Evolutionary conservation across 2,888 invertebrate species (phyloP).

Genomic region (Nomada hirtipes): DNA sequence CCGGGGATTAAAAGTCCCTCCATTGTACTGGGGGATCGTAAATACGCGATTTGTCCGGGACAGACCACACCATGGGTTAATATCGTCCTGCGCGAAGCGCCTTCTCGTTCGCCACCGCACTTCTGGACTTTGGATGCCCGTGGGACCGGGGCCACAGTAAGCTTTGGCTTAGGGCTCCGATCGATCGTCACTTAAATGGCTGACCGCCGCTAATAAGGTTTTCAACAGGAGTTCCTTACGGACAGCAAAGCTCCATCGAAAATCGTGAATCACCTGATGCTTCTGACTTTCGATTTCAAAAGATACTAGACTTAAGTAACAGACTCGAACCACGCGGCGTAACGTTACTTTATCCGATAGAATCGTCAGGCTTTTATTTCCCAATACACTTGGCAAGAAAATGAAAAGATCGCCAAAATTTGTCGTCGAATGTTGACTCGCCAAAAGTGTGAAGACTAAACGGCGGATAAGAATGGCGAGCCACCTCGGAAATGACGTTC

Average conservation of each 20-base stretch:
- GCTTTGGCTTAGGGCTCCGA: slow-evolving; percentile 74
- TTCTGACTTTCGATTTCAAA: background rate
- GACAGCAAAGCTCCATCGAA: background rate
- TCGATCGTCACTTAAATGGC: slow-evolving; percentile 73
- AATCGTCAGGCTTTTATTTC: no score
- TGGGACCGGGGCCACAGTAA: slow-evolving; percentile 50
- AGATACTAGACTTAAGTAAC: no score
- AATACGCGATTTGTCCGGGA: slow-evolving; percentile 83
- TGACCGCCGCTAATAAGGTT: slow-evolving; percentile 73
- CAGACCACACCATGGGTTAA: slow-evolving; percentile 76
- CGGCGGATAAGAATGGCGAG: slow-evolving; percentile 25
- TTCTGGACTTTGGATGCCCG: slow-evolving; percentile 12
- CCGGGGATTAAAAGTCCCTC: slow-evolving; percentile 79
- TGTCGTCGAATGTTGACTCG: background rate
- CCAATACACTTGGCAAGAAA: no score
- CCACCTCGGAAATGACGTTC: slow-evolving; percentile 20
- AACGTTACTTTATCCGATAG: background rate
- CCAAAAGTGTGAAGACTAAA: background rate
- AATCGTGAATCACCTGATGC: background rate
- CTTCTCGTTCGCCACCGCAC: slow-evolving; percentile 34
- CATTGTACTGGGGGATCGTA: slow-evolving; percentile 80
- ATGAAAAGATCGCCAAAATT: no score
- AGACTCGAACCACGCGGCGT: background rate
- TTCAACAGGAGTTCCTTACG: slow-evolving; percentile 27
- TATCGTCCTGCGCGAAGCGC: slow-evolving; percentile 58